phyloP scores from a whole-genome alignment of 2,888 invertebrate genomes.

The Athalia rosae region DNA sequence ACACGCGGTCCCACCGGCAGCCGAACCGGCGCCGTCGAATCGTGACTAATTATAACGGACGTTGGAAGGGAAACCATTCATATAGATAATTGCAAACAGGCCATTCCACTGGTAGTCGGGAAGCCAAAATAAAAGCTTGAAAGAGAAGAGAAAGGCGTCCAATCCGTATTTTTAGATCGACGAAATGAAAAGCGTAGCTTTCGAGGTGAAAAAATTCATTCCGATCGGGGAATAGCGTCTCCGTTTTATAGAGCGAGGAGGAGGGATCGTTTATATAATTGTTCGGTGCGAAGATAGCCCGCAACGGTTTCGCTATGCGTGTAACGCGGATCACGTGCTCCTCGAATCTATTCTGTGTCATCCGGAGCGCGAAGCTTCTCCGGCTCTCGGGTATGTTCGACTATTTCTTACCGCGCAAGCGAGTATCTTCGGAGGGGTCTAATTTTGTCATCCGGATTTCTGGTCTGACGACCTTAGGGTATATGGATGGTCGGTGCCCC shows the following conservation, averaged over 20 bases:
- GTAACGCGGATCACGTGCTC: slow-evolving; percentile 28
- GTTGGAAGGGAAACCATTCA: slow-evolving; percentile 21
- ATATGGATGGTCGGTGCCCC: too few species aligned
- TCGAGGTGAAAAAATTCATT: too few species aligned
- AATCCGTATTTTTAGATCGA: too few species aligned
- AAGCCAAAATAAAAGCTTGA: slow-evolving; percentile 8
- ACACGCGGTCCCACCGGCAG: not conserved
- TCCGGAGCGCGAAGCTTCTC: slow-evolving; percentile 5
- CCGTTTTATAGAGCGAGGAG: too few species aligned
- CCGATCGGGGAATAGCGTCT: too few species aligned
- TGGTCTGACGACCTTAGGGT: slow-evolving; percentile 62
- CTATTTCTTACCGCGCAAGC: not conserved
- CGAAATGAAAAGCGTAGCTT: too few species aligned
- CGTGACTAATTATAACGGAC: slow-evolving; percentile 42
- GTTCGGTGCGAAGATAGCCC: not conserved
- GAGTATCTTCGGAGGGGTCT: slow-evolving; percentile 52
- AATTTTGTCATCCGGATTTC: slow-evolving; percentile 68
- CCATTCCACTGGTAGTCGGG: not conserved
- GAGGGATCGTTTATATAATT: too few species aligned
- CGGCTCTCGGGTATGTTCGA: slow-evolving; percentile 2
- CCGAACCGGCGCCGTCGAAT: slow-evolving; percentile 22
- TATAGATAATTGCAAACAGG: slow-evolving; percentile 34
- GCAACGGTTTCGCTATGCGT: not conserved
- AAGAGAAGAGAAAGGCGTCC: not conserved
- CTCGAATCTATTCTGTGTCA: slow-evolving; percentile 36